Base-by-base conservation (phyloP, 2,888 invertebrate species). In the Timandra comae region DNA sequence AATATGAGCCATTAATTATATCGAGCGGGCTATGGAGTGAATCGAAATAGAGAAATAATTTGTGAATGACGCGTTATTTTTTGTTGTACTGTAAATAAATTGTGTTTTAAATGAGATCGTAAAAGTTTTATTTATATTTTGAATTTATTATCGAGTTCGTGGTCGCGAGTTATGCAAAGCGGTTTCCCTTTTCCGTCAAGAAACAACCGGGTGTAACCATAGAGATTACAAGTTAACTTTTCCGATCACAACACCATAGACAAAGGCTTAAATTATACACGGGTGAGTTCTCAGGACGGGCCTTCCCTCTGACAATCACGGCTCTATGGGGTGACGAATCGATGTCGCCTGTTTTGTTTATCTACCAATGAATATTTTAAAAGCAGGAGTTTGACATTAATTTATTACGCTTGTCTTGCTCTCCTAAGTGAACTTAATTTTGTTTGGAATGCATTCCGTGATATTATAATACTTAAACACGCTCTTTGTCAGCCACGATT, bases 201-300 rank as follows among this genome's bases (percentile, higher is more conserved):
- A 31, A 38, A 45, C 30, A 43, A 49, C 41, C 37, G 22, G 36
- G 42, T 41, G 49, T 33, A 48, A 63, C 74, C 79, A 72, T 74
- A 68, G 72, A 79, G 76, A 81, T 79, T 78, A 81, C 71, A 79
- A 78, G 69, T 78, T 71, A 82, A 82, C 78, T 82, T 82, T 78
- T 77, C 75, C 77, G 75, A 80, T 78, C 79, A 77, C 63, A 71
- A 78, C 84, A 70, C 77, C 80, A 73, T 71, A 82, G 80, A 82
- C 82, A 82, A 82, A 69, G 68, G 73, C 65, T 74, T 70, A 72
- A 72, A 81, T 81, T 80, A 78, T 69, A 69, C 71, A 76, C 71
- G 81, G 74, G 42, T 62, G 76, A 76, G 62, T 74, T 73, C 63
- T 63, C 24, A 23, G 33, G 34, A 31, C 31, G 39, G 50, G 36